Conservation (phyloP, 2,113 vertebrate genomes). For the Chaetodon auriga region DNA sequence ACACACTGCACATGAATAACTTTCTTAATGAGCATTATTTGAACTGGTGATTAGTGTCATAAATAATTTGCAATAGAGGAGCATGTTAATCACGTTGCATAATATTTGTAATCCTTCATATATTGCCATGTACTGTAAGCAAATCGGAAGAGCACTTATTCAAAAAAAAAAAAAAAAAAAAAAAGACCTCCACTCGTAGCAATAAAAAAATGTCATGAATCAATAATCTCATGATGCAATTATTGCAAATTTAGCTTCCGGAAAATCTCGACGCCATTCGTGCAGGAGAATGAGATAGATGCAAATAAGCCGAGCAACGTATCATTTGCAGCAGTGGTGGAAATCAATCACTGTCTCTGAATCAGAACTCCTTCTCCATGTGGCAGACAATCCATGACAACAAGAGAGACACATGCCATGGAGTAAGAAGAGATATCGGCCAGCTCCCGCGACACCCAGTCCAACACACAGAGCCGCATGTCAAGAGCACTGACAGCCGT, state of each 20-base stretch:
- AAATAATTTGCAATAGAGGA: slow-evolving; percentile 82
- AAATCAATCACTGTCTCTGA: slow-evolving; percentile 72
- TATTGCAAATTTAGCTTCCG: slow-evolving; percentile 43
- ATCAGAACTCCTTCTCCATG: slow-evolving; percentile 69
- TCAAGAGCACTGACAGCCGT: slow-evolving; percentile 83
- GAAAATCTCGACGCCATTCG: slow-evolving; percentile 26
- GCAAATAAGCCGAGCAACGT: slow-evolving; percentile 38
- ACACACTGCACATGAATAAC: slow-evolving; percentile 81
- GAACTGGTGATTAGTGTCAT: slow-evolving; percentile 83
- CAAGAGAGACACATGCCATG: slow-evolving; percentile 80
- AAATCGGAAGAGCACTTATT: slow-evolving; percentile 30
- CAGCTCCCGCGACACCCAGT: slow-evolving; percentile 83
- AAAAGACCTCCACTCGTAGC: background rate
- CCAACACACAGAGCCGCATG: slow-evolving; percentile 79
- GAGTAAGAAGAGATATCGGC: slow-evolving; percentile 82
- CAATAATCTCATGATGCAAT: slow-evolving; percentile 53
- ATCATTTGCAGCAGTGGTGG: slow-evolving; percentile 52
- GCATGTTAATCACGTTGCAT: slow-evolving; percentile 75
- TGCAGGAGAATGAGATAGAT: slow-evolving; percentile 22
- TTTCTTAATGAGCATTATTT: slow-evolving; percentile 86
- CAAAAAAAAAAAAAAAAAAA: slow-evolving; percentile 5
- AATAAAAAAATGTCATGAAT: slow-evolving; percentile 35
- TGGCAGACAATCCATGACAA: slow-evolving; percentile 79
- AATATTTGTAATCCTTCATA: slow-evolving; percentile 73
- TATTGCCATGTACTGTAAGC: slow-evolving; percentile 29